These are phyloP conservation scores for Heliconius hermathena DNA, from an alignment of 1,140 invertebrate species.

Conservation along the genomic window DNA sequence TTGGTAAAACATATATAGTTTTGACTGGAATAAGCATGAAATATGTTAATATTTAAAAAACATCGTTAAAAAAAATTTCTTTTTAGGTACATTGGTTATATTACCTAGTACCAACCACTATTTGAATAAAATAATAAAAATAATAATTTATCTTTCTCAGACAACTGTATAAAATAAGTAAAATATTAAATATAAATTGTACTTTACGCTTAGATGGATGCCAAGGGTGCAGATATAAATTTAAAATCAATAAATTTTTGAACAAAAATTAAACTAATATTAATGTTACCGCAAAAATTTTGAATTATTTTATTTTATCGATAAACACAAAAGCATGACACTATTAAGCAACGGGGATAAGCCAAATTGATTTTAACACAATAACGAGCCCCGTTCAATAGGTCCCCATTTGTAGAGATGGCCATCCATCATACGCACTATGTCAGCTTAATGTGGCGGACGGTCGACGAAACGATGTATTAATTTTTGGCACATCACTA, in stretches of 20 bases:
- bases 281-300: neutral
- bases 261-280: no score
- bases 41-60: no score
- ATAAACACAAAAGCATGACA: conserved; percentile 35
- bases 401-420: conserved; percentile 73
- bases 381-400: conserved; percentile 69
- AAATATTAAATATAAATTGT: no score
- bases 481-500: conserved; percentile 19
- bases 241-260: neutral
- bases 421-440: conserved; percentile 65
- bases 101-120: no score
- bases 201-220: no score
- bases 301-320: conserved; percentile 18
- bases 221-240: neutral
- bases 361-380: conserved; percentile 80
- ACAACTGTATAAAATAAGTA: no score
- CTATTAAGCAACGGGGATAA: conserved; percentile 62
- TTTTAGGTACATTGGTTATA: no score
- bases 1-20: no score
- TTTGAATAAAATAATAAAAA: no score
- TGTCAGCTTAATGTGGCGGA: conserved; percentile 45
- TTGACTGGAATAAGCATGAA: no score
- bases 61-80: no score
- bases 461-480: conserved; percentile 20
- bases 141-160: no score